phyloP scores from a whole-genome alignment of 2,113 vertebrate genomes.

The Furnarius figulus region DNA sequence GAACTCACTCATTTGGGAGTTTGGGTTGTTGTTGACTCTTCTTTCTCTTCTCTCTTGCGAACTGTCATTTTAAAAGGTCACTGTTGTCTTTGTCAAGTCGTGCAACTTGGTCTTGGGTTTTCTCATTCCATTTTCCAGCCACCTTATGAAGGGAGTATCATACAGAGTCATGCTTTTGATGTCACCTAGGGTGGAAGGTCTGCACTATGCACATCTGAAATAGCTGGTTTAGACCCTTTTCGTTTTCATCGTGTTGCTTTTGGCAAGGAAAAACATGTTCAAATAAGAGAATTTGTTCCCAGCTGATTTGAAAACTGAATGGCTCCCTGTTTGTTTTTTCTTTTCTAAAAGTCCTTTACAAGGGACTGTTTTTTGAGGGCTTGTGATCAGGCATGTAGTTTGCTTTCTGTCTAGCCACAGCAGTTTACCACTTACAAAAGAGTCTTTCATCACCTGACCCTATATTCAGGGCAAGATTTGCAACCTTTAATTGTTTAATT shows the following conservation, averaged over 20 bases:
- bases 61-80: not conserved
- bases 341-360: conserved; percentile 3
- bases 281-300: conserved; percentile 33
- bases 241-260: conserved; percentile 45
- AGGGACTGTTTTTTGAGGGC: not conserved
- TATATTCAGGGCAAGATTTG: not conserved
- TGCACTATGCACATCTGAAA: conserved; percentile 25
- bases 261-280: conserved; percentile 30
- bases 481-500: conserved; percentile 16
- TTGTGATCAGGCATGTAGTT: conserved; percentile 30
- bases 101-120: not conserved
- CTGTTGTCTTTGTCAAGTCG: not conserved
- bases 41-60: not conserved
- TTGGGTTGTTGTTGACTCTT: not conserved
- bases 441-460: conserved; percentile 16
- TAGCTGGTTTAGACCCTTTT: conserved; percentile 9
- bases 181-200: not conserved
- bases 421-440: conserved; percentile 37
- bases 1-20: not conserved
- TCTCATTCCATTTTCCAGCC: not conserved
- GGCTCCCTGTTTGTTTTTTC: not conserved
- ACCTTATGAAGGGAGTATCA: not conserved
- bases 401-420: conserved; percentile 42
- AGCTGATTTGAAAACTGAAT: conserved; percentile 32
- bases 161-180: conserved; percentile 21